Evolutionary conservation across 2,113 vertebrate genomes (phyloP).

Genomic region (Oncorhynchus gorbuscha): DNA sequence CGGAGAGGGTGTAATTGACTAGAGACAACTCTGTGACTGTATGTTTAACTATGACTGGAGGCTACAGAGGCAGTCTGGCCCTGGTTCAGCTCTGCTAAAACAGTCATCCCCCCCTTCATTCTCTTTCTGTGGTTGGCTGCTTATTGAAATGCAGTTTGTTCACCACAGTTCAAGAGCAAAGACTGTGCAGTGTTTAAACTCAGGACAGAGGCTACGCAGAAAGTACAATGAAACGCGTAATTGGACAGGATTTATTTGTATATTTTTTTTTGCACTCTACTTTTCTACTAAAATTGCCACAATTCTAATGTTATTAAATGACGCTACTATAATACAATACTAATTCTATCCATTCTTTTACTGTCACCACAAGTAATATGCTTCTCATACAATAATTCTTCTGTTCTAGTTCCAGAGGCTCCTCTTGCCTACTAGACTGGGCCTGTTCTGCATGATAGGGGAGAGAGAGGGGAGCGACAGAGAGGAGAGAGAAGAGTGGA

Average conservation of each 20-base stretch:
- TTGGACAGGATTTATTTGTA: conserved; percentile 34
- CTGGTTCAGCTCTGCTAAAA: conserved; percentile 66
- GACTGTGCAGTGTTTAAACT: conserved; percentile 53
- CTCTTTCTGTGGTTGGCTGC: conserved; percentile 59
- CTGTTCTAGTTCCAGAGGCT: conserved; percentile 55
- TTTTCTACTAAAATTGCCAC: background rate
- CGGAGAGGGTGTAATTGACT: conserved; percentile 78
- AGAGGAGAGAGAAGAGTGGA: conserved; percentile 55
- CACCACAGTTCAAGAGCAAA: conserved; percentile 16
- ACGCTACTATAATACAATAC: background rate
- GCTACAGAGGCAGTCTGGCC: conserved; percentile 65
- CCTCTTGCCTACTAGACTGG: conserved; percentile 50
- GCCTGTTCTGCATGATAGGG: conserved; percentile 69
- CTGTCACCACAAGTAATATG: background rate
- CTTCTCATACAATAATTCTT: conserved; percentile 39
- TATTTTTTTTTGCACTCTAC: background rate
- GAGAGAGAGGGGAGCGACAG: conserved; percentile 52
- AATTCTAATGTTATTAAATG: background rate
- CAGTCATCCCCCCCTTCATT: conserved; percentile 36
- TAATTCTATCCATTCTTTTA: background rate
- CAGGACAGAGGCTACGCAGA: conserved; percentile 28
- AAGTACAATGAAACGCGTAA: conserved; percentile 58
- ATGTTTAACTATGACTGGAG: conserved; percentile 79
- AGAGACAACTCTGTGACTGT: conserved; percentile 71
- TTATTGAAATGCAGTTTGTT: conserved; percentile 67